Base-by-base conservation (phyloP, 2,888 invertebrate genomes). In the Ochropleura plecta region DNA sequence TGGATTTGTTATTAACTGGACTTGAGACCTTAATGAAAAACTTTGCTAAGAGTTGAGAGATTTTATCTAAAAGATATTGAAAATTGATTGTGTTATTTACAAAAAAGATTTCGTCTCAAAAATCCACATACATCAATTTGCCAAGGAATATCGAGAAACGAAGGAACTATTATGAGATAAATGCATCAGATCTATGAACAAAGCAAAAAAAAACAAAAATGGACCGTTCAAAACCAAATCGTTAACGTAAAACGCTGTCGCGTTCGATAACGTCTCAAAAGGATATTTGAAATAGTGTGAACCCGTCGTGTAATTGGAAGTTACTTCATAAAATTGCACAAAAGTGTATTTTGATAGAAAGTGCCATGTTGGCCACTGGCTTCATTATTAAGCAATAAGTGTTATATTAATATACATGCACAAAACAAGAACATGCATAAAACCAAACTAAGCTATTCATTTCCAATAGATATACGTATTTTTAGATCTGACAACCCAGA, bases 391-490 rank as follows among this genome's bases (percentile, higher is more conserved):
- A 76, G 42, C 71, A 73, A 69, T 81, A 80, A 73, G 72, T 81
- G 81, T 79, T 83, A 79, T 60, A 79, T 51, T 49, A 76, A 40
- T 69, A 78, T 53, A 73, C 62, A 83, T 79, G 81, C 83, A 83
- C 83, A 81, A 67, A 57, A 57, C 0, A 60, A 81, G 44, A 63
- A 16, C 55, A 64, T 64, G 84, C 84, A 62, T 65, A 72, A 71
- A 82, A 76, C 53, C 44, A 80, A 79, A 64, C 49, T 55, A 78
- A 73, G 72, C 67, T 63, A 60, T 78, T 74, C 66, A 40, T 85
- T 86, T 78, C 78, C 73, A 73, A 71, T 86, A 86, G 83, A 65
- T 78, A 62, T 85, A 86, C 63, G 62, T 75, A 82, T 78, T 78
- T 79, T 78, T 81, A 86, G 78, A 84, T 82, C 84, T 78, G 79